A percentile compares a stretch with the other conserved stretches of the same genome.
Evolutionary conservation across 2,797 vertebrate species (phyloP).

Genomic region (Oryzias dopingdopingensis): DNA sequence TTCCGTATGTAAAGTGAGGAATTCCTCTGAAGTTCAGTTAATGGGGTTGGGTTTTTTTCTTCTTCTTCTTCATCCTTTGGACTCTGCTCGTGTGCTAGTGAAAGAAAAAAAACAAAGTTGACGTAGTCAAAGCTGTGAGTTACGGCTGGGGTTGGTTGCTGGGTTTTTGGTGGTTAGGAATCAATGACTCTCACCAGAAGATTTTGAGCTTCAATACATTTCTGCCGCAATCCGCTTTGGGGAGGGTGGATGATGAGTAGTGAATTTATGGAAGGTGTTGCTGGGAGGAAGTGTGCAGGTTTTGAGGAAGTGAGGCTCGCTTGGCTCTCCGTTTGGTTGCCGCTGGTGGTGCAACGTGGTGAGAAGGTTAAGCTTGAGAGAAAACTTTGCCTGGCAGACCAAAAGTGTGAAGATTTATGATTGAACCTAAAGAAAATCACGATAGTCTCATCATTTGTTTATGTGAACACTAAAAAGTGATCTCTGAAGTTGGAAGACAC

Average conservation of each 20-base stretch:
- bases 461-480: too few species aligned
- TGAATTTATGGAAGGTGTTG: conserved; percentile 56
- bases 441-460: too few species aligned
- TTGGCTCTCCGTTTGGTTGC: conserved; percentile 13
- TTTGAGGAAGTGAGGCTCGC: conserved; percentile 35
- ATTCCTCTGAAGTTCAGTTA: conserved; percentile 83
- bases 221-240: conserved; percentile 34
- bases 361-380: not conserved
- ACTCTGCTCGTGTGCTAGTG: conserved; percentile 51
- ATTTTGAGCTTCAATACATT: conserved; percentile 28
- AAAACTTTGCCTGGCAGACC: not conserved
- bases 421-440: too few species aligned
- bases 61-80: conserved; percentile 44
- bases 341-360: not conserved
- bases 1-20: conserved; percentile 82
- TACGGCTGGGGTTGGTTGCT: conserved; percentile 45
- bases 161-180: conserved; percentile 37
- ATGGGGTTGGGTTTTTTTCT: conserved; percentile 60
- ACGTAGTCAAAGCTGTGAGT: conserved; percentile 36
- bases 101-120: conserved; percentile 46
- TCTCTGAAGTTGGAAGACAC: too few species aligned
- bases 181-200: conserved; percentile 36
- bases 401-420: not conserved
- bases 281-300: conserved; percentile 29
- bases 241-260: conserved; percentile 48